Percentiles rank a stretch among this genome's conserved stretches.
phyloP scores from a whole-genome alignment of 2,888 invertebrate genomes.

The Hedya salicella region DNA sequence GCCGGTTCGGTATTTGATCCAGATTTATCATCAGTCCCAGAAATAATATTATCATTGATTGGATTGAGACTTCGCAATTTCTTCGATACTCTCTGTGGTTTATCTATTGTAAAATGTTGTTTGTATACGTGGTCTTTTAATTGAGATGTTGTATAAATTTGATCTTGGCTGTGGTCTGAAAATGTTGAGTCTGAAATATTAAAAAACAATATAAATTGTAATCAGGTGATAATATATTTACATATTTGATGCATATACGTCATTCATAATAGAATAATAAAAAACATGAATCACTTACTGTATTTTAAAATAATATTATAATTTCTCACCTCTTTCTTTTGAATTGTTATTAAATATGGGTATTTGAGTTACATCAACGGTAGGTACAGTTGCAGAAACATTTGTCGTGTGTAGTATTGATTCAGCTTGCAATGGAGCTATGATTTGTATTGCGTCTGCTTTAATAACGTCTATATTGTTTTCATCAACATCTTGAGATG shows the following conservation, averaged over 20 bases:
- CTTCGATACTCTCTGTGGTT: conserved; percentile 11
- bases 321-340: conserved; percentile 1
- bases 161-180: not conserved
- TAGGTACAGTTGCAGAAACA: not conserved
- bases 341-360: not conserved
- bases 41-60: not conserved
- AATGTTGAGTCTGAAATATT: conserved; percentile 5
- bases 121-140: not conserved
- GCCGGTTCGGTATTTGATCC: not conserved
- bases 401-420: not conserved
- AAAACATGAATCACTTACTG: too few relatives aligned
- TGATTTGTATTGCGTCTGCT: conserved; percentile 1
- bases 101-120: not conserved
- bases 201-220: not conserved
- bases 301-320: not conserved
- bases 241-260: too few relatives aligned
- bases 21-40: too few relatives aligned
- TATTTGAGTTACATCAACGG: not conserved
- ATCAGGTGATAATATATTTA: too few relatives aligned
- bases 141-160: not conserved
- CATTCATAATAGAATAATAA: too few relatives aligned
- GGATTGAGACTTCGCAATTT: conserved; percentile 1
- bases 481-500: conserved; percentile 7
- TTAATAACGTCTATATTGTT: not conserved
- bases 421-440: conserved; percentile 3